A percentile compares a stretch with the other conserved stretches of the same genome.
Evolutionary conservation across 1,140 invertebrate genomes (phyloP).

Genomic region (Drosophila nannoptera): DNA sequence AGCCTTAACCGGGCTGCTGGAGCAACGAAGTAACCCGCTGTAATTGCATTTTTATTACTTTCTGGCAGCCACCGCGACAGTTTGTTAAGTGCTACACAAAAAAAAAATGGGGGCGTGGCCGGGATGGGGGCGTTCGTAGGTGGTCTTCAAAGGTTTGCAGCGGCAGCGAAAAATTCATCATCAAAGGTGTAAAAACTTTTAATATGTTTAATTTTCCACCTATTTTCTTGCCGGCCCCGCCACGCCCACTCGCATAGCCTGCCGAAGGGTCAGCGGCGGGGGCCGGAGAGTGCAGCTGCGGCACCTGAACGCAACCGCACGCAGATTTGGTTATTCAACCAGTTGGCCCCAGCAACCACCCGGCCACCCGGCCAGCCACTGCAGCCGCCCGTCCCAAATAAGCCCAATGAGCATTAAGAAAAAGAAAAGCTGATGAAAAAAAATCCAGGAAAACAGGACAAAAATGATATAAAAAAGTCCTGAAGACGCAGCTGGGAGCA

Average conservation of each 20-base stretch:
- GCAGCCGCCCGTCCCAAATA: background rate
- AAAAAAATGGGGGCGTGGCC: background rate
- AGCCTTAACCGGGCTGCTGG: conserved; percentile 30
- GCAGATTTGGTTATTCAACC: conserved; percentile 47
- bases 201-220: conserved; percentile 78
- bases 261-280: background rate
- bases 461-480: conserved; percentile 20
- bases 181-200: conserved; percentile 79
- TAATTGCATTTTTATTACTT: conserved; percentile 79
- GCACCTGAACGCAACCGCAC: conserved; percentile 34
- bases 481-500: conserved; percentile 47
- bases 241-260: conserved; percentile 6
- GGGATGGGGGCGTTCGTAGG: conserved; percentile 2
- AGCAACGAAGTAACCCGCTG: conserved; percentile 27
- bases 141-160: conserved; percentile 53
- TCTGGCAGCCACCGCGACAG: conserved; percentile 54
- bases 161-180: conserved; percentile 64
- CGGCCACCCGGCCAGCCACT: background rate
- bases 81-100: conserved; percentile 55
- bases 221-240: conserved; percentile 34
- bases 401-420: conserved; percentile 12
- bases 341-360: background rate
- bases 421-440: conserved; percentile 3
- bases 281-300: background rate
- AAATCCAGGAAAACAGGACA: conserved; percentile 11